These are phyloP conservation scores for Toxotes jaculatrix DNA, from an alignment of 2,113 vertebrate species.

Conservation along the genomic window DNA sequence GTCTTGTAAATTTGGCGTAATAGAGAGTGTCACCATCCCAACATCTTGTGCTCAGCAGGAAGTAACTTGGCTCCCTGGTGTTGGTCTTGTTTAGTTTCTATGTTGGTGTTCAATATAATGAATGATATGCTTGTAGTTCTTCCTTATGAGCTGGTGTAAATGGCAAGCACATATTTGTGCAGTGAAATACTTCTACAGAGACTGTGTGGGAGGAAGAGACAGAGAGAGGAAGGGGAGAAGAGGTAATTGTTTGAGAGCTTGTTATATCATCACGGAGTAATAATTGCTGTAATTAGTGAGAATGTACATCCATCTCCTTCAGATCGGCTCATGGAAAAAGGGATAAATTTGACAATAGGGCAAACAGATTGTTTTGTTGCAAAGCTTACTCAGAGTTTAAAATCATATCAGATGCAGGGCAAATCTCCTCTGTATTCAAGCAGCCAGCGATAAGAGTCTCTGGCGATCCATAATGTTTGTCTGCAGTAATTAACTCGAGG, in stretches of 20 bases:
- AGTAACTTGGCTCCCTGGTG: slow-evolving; percentile 65
- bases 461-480: slow-evolving; percentile 77
- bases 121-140: slow-evolving; percentile 60
- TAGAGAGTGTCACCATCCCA: slow-evolving; percentile 71
- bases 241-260: slow-evolving; percentile 80
- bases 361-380: slow-evolving; percentile 82
- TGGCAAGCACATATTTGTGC: slow-evolving; percentile 65
- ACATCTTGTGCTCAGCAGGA: slow-evolving; percentile 79
- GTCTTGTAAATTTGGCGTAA: slow-evolving; percentile 70
- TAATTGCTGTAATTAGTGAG: slow-evolving; percentile 82
- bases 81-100: slow-evolving; percentile 64
- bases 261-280: slow-evolving; percentile 79
- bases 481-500: slow-evolving; percentile 84
- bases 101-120: slow-evolving; percentile 54
- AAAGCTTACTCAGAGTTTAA: slow-evolving; percentile 79
- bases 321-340: slow-evolving; percentile 65
- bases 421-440: slow-evolving; percentile 74
- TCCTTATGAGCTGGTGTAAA: slow-evolving; percentile 59
- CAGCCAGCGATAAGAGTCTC: slow-evolving; percentile 73
- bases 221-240: slow-evolving; percentile 40
- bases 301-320: slow-evolving; percentile 75
- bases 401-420: slow-evolving; percentile 81
- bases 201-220: slow-evolving; percentile 66
- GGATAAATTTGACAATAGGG: slow-evolving; percentile 78
- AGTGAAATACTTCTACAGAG: slow-evolving; percentile 52